Conservation (phyloP, 2,113 vertebrate species). For the Datnioides undecimradiatus region DNA sequence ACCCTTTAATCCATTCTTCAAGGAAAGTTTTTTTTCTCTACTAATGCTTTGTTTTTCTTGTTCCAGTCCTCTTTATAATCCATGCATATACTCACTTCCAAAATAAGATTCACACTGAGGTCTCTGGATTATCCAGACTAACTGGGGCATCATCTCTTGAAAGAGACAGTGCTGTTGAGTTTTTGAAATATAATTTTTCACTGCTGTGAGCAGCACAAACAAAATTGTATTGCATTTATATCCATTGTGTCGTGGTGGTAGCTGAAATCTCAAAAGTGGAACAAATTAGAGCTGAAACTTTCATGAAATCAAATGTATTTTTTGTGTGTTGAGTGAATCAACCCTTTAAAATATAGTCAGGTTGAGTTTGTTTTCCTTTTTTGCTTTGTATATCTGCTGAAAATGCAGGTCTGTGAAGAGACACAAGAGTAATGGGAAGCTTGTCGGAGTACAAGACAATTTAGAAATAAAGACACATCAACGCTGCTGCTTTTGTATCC, state of each 20-base stretch:
- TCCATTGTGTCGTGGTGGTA: background rate
- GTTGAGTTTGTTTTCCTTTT: background rate
- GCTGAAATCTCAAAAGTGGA: background rate
- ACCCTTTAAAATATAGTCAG: background rate
- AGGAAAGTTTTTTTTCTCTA: background rate
- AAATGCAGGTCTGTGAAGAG: background rate
- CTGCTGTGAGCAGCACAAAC: background rate
- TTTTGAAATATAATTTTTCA: background rate
- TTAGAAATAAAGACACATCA: conserved; percentile 9
- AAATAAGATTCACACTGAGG: background rate
- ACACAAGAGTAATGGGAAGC: background rate
- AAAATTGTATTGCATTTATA: background rate
- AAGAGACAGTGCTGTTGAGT: background rate
- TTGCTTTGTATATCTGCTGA: background rate
- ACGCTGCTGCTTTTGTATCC: background rate
- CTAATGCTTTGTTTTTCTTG: background rate
- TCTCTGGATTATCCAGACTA: conserved; percentile 10
- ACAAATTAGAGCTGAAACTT: background rate
- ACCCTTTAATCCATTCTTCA: background rate
- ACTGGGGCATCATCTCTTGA: background rate
- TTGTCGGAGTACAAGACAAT: conserved; percentile 1
- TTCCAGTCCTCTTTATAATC: background rate
- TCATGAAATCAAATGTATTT: background rate
- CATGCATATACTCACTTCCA: background rate
- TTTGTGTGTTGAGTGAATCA: background rate